Conservation (phyloP, 2,888 invertebrate genomes). For the Lypha dubia region DNA sequence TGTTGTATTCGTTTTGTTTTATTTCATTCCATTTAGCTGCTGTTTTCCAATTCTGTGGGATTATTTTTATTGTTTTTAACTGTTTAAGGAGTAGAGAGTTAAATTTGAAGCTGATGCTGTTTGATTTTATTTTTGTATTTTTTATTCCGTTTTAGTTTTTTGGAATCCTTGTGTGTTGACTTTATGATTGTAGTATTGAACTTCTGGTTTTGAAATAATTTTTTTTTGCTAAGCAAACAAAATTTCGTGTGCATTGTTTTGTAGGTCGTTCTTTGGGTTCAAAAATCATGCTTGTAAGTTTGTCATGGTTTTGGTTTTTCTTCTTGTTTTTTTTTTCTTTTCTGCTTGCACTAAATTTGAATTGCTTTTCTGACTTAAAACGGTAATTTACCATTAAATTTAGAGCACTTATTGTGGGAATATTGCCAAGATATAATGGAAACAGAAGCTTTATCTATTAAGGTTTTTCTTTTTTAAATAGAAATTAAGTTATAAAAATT, state of each 20-base stretch:
- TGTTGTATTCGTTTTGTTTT: conserved; percentile 46
- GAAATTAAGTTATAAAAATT: conserved; percentile 71
- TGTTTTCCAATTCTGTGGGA: conserved; percentile 61
- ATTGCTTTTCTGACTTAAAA: conserved; percentile 58
- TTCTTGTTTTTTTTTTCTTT: not conserved
- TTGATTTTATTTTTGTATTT: conserved; percentile 12
- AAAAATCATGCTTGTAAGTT: conserved; percentile 72
- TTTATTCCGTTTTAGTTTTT: not conserved
- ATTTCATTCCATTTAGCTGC: conserved; percentile 42
- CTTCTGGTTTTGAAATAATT: conserved; percentile 72
- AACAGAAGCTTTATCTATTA: conserved; percentile 50
- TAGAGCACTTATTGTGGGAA: conserved; percentile 74
- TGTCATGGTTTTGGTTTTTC: conserved; percentile 59
- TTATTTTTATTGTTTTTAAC: conserved; percentile 63
- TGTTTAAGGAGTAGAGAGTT: conserved; percentile 51
- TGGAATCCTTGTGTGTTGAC: conserved; percentile 69
- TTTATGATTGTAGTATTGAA: conserved; percentile 72
- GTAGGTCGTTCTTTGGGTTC: conserved; percentile 69
- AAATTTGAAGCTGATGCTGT: conserved; percentile 20
- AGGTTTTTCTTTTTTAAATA: conserved; percentile 29
- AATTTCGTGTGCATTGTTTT: conserved; percentile 72
- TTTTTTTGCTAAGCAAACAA: conserved; percentile 36
- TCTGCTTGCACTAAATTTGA: conserved; percentile 36
- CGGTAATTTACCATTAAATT: conserved; percentile 75
- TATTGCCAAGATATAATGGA: conserved; percentile 32